Percentiles rank a stretch among this genome's conserved stretches.
Evolutionary conservation across 2,797 vertebrate species (phyloP).

Genomic region (Pantherophis vulpinus): DNA sequence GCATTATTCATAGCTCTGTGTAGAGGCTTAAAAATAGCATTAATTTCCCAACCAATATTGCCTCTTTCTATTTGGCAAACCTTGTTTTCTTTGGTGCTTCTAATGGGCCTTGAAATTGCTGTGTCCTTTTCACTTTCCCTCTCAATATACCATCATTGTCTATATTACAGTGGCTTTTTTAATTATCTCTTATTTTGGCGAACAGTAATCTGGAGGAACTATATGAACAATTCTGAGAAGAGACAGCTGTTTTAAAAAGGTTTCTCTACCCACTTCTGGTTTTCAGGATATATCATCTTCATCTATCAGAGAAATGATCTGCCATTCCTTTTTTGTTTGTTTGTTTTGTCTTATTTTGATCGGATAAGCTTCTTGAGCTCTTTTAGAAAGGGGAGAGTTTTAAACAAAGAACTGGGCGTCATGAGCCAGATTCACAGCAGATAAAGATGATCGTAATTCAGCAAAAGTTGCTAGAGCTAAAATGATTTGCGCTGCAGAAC

Average conservation of each 20-base stretch:
- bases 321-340: neutral
- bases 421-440: neutral
- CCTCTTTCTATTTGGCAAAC: slow-evolving; percentile 45
- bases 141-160: slow-evolving; percentile 8
- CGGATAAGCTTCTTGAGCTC: neutral
- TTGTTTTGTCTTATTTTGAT: neutral
- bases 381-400: neutral
- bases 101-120: slow-evolving; percentile 58
- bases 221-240: neutral
- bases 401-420: neutral
- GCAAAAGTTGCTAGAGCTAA: neutral
- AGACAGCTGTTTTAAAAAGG: slow-evolving; percentile 12
- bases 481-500: neutral
- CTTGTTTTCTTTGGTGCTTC: slow-evolving; percentile 53
- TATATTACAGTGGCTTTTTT: neutral
- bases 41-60: slow-evolving; percentile 45
- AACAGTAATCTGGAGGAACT: neutral
- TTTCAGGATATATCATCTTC: neutral
- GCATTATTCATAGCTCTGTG: slow-evolving; percentile 52
- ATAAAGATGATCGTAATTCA: slow-evolving; percentile 1
- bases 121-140: slow-evolving; percentile 31
- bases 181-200: slow-evolving; percentile 24
- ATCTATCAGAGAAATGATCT: neutral
- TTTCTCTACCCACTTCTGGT: slow-evolving; percentile 8
- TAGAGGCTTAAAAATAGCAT: slow-evolving; percentile 59